Conservation (phyloP, 2,113 vertebrate genomes). For the Megaptera novaeangliae region DNA sequence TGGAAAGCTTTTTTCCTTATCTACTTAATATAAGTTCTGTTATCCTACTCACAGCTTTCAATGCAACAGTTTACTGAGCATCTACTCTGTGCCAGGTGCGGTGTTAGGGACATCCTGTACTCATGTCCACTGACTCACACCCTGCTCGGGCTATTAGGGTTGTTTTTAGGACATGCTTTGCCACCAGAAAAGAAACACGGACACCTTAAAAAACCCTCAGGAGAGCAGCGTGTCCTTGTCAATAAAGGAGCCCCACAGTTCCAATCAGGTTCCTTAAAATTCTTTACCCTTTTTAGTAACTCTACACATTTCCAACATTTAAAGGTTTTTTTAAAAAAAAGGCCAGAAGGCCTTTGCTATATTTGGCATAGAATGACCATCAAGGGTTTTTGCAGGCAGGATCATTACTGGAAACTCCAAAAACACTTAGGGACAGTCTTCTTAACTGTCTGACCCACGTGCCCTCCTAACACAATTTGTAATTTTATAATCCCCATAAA, state of each 20-base stretch:
- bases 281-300: slow-evolving; percentile 33
- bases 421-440: slow-evolving; percentile 47
- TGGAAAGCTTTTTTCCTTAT: not conserved
- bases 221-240: not conserved
- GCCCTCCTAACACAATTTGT: slow-evolving; percentile 60
- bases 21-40: not conserved
- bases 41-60: not conserved
- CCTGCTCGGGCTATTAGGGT: not conserved
- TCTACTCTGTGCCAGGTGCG: not conserved
- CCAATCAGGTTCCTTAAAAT: not conserved
- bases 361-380: slow-evolving; percentile 46
- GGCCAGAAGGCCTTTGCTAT: slow-evolving; percentile 8
- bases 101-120: not conserved
- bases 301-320: slow-evolving; percentile 40
- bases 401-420: slow-evolving; percentile 62
- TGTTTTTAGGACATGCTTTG: slow-evolving; percentile 15
- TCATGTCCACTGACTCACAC: slow-evolving; percentile 14
- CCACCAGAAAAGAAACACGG: not conserved
- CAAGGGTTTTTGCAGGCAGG: not conserved
- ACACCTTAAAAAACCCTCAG: not conserved
- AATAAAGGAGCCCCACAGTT: not conserved
- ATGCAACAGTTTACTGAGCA: not conserved
- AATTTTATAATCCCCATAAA: slow-evolving; percentile 67
- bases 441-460: slow-evolving; percentile 21
- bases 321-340: not conserved